A percentile compares a stretch with the other conserved stretches of the same genome.
Evolutionary conservation across 2,888 invertebrate genomes (phyloP).

Genomic region (Eutolmus rufibarbis): DNA sequence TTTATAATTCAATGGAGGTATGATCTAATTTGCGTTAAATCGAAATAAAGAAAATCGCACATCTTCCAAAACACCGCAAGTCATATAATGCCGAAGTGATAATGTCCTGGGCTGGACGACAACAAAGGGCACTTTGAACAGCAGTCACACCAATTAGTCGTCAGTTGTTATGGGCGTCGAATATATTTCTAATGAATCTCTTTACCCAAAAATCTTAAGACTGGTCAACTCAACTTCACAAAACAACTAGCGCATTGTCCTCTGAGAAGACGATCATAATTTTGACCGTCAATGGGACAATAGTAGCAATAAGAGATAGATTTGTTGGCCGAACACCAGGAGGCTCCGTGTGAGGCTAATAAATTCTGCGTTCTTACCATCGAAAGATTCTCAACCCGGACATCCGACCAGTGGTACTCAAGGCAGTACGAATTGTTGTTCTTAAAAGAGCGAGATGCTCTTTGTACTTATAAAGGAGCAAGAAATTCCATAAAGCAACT

Average conservation of each 20-base stretch:
- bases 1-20: neutral
- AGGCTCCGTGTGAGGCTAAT: neutral
- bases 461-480: slow-evolving; percentile 17
- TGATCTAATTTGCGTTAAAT: slow-evolving; percentile 22
- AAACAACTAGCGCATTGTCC: neutral
- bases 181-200: slow-evolving; percentile 16
- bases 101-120: neutral
- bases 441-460: neutral
- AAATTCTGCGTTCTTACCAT: neutral
- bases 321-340: slow-evolving; percentile 1
- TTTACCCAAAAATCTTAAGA: neutral
- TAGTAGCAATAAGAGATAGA: neutral
- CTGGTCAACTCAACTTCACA: neutral
- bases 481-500: neutral
- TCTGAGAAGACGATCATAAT: slow-evolving; percentile 1
- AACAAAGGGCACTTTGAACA: neutral
- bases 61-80: neutral
- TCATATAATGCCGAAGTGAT: neutral
- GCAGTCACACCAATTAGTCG: slow-evolving; percentile 25
- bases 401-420: slow-evolving; percentile 6
- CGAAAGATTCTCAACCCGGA: slow-evolving; percentile 10
- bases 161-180: neutral
- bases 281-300: slow-evolving; percentile 7
- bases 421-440: neutral
- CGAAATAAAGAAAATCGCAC: slow-evolving; percentile 15